Conservation (phyloP, 1,140 invertebrate species). For the Cotesia chilonis region DNA sequence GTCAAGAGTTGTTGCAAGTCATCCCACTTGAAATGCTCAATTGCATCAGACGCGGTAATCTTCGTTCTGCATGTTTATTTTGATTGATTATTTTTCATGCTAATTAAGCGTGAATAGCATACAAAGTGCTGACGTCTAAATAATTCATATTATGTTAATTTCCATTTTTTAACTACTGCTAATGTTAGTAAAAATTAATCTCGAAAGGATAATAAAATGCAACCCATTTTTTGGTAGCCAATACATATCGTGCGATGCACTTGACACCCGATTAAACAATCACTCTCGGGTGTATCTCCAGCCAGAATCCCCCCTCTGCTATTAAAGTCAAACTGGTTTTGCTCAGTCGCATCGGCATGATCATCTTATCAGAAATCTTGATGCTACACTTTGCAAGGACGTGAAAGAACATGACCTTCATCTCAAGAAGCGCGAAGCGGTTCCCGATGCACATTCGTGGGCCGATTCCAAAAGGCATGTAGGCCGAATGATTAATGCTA, state of each 20-base stretch:
- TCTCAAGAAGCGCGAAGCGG: slow-evolving; percentile 13
- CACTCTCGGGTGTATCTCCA: background rate
- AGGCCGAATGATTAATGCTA: slow-evolving; percentile 40
- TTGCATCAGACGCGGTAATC: too few relatives aligned
- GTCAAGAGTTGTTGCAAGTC: too few relatives aligned
- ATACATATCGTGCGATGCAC: background rate
- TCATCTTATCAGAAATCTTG: background rate
- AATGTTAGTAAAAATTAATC: too few relatives aligned
- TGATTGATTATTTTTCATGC: too few relatives aligned
- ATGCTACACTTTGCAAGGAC: background rate
- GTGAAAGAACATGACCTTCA: background rate
- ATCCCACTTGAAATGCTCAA: too few relatives aligned
- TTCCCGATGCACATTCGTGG: slow-evolving; percentile 28
- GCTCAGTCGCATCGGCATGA: background rate
- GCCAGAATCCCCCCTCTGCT: background rate
- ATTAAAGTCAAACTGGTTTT: background rate
- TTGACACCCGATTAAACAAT: background rate
- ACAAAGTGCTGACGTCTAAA: too few relatives aligned
- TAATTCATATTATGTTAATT: too few relatives aligned
- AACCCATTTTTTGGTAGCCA: background rate
- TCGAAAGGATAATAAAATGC: too few relatives aligned
- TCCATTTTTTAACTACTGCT: too few relatives aligned
- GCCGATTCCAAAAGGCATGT: slow-evolving; percentile 50
- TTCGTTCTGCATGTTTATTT: too few relatives aligned
- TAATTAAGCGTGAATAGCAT: too few relatives aligned